Evolutionary conservation across 2,888 invertebrate genomes (phyloP).

Genomic region (Ceratothoa steindachneri): DNA sequence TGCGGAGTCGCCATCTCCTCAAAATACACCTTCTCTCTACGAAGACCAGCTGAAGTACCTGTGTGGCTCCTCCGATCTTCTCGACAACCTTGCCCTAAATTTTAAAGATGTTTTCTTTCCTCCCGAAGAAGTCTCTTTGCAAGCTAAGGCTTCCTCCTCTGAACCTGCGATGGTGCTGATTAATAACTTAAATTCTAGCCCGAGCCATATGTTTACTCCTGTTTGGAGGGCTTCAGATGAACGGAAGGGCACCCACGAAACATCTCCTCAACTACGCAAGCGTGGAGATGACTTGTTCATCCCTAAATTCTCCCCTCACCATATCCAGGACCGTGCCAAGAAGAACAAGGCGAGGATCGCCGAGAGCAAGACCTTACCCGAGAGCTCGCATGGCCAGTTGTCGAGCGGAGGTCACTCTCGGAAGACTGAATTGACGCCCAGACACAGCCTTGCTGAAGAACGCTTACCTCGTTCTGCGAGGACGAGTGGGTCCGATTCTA

Average conservation of each 20-base stretch:
- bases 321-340: slow-evolving; percentile 44
- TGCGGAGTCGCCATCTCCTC: slow-evolving; percentile 53
- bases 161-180: slow-evolving; percentile 36
- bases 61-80: slow-evolving; percentile 37
- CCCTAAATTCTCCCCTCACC: slow-evolving; percentile 44
- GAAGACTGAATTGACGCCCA: slow-evolving; percentile 22
- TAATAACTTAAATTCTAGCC: slow-evolving; percentile 43
- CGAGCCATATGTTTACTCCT: slow-evolving; percentile 30
- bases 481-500: slow-evolving; percentile 39
- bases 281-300: slow-evolving; percentile 44
- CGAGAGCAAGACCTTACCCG: slow-evolving; percentile 13
- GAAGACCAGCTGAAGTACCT: slow-evolving; percentile 45
- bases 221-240: slow-evolving; percentile 41
- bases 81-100: slow-evolving; percentile 28
- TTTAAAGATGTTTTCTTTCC: slow-evolving; percentile 3
- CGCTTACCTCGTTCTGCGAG: slow-evolving; percentile 32
- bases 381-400: slow-evolving; percentile 29
- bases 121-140: too few species aligned
- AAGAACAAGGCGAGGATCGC: slow-evolving; percentile 24
- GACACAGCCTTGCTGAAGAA: slow-evolving; percentile 35
- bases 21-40: slow-evolving; percentile 45
- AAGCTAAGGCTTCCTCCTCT: slow-evolving; percentile 38
- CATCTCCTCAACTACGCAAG: too few species aligned
- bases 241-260: slow-evolving; percentile 7
- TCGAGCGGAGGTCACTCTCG: slow-evolving; percentile 24